phyloP scores from a whole-genome alignment of 2,113 vertebrate genomes.

The Pelusios castaneus region DNA sequence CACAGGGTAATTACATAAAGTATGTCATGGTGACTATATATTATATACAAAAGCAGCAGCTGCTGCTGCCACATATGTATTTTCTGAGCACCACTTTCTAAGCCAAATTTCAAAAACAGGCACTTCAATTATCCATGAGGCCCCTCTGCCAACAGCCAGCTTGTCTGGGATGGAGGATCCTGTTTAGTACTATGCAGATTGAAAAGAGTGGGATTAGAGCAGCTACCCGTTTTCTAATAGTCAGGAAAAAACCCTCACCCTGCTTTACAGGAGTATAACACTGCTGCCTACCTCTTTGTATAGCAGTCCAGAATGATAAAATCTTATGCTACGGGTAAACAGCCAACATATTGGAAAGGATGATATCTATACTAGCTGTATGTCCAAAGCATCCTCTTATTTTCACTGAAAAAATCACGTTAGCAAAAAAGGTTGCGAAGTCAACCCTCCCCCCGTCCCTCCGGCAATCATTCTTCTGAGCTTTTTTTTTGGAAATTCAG shows the following conservation, averaged over 20 bases:
- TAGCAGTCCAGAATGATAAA: background rate
- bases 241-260: background rate
- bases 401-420: background rate
- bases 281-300: background rate
- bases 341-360: background rate
- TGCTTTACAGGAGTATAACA: background rate
- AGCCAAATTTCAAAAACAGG: background rate
- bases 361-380: background rate
- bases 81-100: background rate
- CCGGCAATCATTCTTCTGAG: too few species aligned
- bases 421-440: background rate
- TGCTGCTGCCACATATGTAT: background rate
- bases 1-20: background rate
- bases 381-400: background rate
- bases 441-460: background rate
- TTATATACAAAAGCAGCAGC: background rate
- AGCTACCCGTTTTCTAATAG: background rate
- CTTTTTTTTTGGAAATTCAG: background rate
- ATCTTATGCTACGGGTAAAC: background rate
- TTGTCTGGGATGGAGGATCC: background rate
- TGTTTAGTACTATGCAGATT: background rate
- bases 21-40: background rate
- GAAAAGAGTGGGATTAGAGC: background rate
- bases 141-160: background rate
- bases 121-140: background rate